A percentile compares a stretch with the other conserved stretches of the same genome.
phyloP scores from a whole-genome alignment of 2,113 vertebrate genomes.

The Natator depressus region DNA sequence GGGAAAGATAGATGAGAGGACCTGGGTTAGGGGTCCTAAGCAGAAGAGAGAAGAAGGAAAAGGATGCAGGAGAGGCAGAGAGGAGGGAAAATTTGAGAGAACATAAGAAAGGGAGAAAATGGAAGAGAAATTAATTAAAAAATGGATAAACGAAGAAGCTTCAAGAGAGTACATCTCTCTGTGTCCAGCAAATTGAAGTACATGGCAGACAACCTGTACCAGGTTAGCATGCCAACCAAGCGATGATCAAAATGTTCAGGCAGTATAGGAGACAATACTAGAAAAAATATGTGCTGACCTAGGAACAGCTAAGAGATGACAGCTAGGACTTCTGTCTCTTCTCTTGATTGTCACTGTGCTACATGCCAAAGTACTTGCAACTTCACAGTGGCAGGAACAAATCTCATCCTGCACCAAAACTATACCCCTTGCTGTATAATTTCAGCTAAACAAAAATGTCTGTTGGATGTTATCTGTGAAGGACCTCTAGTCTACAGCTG shows the following conservation, averaged over 20 bases:
- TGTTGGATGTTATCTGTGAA: background rate
- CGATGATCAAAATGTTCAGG: background rate
- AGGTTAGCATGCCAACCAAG: background rate
- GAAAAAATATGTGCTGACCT: background rate
- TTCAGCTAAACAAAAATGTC: background rate
- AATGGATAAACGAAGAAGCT: background rate
- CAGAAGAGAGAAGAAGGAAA: background rate
- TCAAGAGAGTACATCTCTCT: background rate
- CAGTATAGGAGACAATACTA: background rate
- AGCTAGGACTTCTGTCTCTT: background rate
- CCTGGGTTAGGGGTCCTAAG: background rate
- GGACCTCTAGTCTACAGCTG: fast-evolving
- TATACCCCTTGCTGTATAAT: background rate
- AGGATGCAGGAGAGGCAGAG: background rate
- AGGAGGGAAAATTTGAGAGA: background rate
- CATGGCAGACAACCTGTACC: background rate
- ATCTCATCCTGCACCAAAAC: background rate
- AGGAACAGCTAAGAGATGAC: background rate
- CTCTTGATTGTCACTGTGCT: background rate
- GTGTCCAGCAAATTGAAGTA: background rate
- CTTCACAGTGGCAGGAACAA: background rate
- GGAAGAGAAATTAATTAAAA: background rate
- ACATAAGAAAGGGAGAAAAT: background rate
- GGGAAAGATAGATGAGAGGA: background rate
- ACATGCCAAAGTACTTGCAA: background rate